phyloP scores from a whole-genome alignment of 53 echinoderm and acorn worm genomes.

The Temnopleurus reevesii region DNA sequence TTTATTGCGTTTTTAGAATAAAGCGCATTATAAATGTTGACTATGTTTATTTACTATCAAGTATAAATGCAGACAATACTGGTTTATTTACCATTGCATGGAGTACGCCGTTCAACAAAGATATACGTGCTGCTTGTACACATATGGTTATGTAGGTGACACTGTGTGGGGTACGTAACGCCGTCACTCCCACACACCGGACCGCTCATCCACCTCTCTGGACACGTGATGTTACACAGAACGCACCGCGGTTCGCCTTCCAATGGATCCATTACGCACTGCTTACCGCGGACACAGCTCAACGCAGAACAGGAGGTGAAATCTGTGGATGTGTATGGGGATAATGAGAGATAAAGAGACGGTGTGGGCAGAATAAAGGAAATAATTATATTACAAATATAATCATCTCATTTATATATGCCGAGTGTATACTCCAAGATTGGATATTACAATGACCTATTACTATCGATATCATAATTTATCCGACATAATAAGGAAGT shows the following conservation, averaged over 20 bases:
- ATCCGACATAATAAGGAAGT: too few relatives aligned
- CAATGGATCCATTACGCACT: constrained; percentile 61
- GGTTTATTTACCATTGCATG: constrained; percentile 13
- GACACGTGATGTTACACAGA: constrained; percentile 65
- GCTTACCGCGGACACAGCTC: constrained; percentile 70
- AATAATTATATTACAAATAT: neutral
- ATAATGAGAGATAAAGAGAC: neutral
- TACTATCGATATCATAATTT: too few relatives aligned
- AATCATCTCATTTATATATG: too few relatives aligned
- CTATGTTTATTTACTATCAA: too few relatives aligned
- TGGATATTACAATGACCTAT: too few relatives aligned
- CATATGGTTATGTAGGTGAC: constrained; percentile 64
- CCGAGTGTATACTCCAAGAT: too few relatives aligned
- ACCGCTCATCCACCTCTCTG: constrained; percentile 57
- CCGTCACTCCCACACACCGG: constrained; percentile 66
- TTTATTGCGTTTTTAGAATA: too few relatives aligned
- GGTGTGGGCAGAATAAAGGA: neutral
- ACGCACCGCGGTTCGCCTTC: constrained; percentile 64
- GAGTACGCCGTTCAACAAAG: neutral
- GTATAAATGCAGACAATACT: too few relatives aligned
- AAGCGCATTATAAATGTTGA: too few relatives aligned
- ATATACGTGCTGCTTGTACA: constrained; percentile 61
- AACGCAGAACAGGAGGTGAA: constrained; percentile 63
- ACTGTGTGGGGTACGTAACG: constrained; percentile 66
- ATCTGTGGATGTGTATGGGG: constrained; percentile 49